A percentile compares a stretch with the other conserved stretches of the same genome.
These are phyloP conservation scores for Cosmopolites sordidus DNA, from an alignment of 2,888 invertebrate species.

Conservation along the genomic window DNA sequence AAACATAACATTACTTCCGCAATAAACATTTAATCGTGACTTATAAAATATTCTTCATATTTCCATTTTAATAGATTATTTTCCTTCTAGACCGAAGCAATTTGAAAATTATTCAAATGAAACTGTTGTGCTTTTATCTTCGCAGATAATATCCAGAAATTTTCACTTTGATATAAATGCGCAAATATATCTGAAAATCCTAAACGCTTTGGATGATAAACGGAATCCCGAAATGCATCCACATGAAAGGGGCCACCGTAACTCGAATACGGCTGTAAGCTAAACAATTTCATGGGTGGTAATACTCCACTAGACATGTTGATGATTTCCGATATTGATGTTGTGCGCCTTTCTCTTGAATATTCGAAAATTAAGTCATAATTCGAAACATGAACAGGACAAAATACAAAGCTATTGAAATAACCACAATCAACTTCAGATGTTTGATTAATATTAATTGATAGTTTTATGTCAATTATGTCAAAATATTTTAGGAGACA, in stretches of 20 bases:
- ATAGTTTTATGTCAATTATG: too few relatives aligned
- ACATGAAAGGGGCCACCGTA: conserved; percentile 19
- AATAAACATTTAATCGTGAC: not conserved
- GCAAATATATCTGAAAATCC: conserved; percentile 19
- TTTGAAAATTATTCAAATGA: conserved; percentile 21
- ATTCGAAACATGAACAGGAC: too few relatives aligned
- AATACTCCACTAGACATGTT: not conserved
- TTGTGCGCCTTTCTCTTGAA: not conserved
- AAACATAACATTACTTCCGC: not conserved
- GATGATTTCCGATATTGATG: not conserved
- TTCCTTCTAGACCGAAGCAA: conserved; percentile 4
- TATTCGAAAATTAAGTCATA: too few relatives aligned
- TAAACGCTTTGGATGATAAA: conserved; percentile 22
- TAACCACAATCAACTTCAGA: too few relatives aligned
- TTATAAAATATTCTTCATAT: conserved; percentile 6
- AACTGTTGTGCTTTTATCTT: conserved; percentile 15
- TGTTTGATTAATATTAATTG: too few relatives aligned
- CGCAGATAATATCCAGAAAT: conserved; percentile 17
- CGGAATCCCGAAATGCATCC: conserved; percentile 19
- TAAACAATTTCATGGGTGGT: conserved; percentile 17
- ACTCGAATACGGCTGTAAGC: conserved; percentile 21
- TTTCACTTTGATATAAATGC: conserved; percentile 20
- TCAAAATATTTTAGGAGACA: too few relatives aligned
- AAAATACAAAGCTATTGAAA: too few relatives aligned
- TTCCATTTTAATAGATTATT: conserved; percentile 11